Base-by-base conservation (phyloP, 2,113 vertebrate genomes). In the Arothron firmamentum region DNA sequence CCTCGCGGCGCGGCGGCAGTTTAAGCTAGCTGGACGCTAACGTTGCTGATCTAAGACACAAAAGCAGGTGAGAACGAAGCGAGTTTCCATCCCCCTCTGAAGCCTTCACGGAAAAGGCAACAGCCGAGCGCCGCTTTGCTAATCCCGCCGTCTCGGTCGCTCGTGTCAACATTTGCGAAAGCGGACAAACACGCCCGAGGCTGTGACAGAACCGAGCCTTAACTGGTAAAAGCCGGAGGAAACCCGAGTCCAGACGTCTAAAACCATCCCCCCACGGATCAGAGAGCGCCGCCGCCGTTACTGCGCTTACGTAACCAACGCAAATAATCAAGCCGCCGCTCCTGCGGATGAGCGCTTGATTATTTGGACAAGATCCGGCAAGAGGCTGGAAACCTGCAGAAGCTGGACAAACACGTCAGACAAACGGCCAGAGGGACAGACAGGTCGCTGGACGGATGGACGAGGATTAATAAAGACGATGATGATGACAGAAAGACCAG, bases 331-430 rank as follows among this genome's bases (percentile, higher is more conserved):
- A 71, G 23, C 41, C 38, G 18, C 38, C 28, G 2, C 34, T 28
- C 17, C 49, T 20, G 34, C 34, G 14, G 43, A 14, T n/a, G n/a
- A n/a, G n/a, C 11, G 63, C 51, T 20, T 72, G 68, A 78, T 78
- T 74, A 78, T 74, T 70, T 62, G 56, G 55, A 59, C 62, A 67
- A 62, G 60, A 52, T 56, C 20, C 25, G 47, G 60, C 56, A 50
- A 77, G 65, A 59, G 69, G 47, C 68, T 65, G 16, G 75, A 83
- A 52, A 70, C 63, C 72, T 74, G 67, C 79, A 70, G 68, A 86
- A 84, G 80, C 80, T 74, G 11, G 56, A 82, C 31, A 73, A 47
- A 75, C 48, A 64, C 28, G 65, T 74, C 1, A 2, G 62, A 70
- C 51, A 74, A 52, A 31, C 10, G 61, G 15, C 62, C 20, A 67